Evolutionary conservation across 1,140 invertebrate species (phyloP).

Genomic region (Caenorhabditis remanei): DNA sequence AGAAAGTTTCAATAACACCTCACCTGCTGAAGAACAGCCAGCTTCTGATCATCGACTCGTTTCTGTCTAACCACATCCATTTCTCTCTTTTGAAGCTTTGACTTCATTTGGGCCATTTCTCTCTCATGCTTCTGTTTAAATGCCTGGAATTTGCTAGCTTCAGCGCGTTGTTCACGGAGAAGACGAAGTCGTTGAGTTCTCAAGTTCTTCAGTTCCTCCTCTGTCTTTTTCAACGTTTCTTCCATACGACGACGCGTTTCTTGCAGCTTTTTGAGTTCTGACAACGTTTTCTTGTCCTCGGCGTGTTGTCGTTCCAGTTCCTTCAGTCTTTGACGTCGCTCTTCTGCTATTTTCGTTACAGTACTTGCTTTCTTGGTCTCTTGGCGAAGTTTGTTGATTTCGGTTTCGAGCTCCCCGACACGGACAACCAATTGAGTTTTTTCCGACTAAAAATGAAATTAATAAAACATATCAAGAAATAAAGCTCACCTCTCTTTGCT

Average conservation of each 20-base stretch:
- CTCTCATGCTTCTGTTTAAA: slow-evolving; percentile 38
- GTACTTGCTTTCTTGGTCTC: slow-evolving; percentile 12
- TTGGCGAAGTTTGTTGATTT: slow-evolving; percentile 38
- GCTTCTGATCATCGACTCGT: slow-evolving; percentile 11
- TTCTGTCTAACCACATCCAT: slow-evolving; percentile 22
- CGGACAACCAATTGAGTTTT: not conserved
- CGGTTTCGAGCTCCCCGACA: not conserved
- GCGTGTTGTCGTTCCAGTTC: slow-evolving; percentile 59
- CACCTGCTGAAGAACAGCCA: slow-evolving; percentile 21
- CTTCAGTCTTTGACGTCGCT: slow-evolving; percentile 58
- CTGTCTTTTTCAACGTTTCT: slow-evolving; percentile 54
- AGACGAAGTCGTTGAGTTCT: slow-evolving; percentile 27
- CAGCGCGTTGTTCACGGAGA: slow-evolving; percentile 21
- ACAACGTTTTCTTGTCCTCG: slow-evolving; percentile 52
- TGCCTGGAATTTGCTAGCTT: slow-evolving; percentile 1
- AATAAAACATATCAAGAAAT: too few species aligned
- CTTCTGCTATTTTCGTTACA: slow-evolving; percentile 55
- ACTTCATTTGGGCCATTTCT: slow-evolving; percentile 35
- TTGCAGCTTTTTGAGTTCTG: slow-evolving; percentile 53
- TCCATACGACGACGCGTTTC: slow-evolving; percentile 27
- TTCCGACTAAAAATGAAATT: not conserved
- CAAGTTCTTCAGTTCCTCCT: slow-evolving; percentile 50
- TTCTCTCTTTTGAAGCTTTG: slow-evolving; percentile 43
- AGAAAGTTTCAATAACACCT: not conserved
- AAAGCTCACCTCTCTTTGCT: slow-evolving; percentile 18